A percentile compares a stretch with the other conserved stretches of the same genome.
Conservation (phyloP, 2,797 vertebrate genomes). For the Ateles fusciceps region DNA sequence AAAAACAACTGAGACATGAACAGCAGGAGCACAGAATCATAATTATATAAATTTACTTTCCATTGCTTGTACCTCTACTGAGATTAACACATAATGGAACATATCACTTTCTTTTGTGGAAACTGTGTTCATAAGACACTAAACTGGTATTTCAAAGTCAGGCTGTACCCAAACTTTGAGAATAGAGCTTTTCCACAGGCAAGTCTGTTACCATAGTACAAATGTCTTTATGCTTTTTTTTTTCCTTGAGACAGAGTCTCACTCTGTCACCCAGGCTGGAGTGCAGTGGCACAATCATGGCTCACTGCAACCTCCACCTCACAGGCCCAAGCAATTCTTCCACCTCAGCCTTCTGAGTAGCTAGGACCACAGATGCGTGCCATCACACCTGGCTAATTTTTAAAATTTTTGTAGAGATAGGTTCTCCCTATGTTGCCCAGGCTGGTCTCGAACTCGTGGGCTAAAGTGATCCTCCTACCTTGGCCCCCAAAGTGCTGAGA, state of each 20-base stretch:
- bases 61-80: neutral
- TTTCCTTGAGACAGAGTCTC: neutral
- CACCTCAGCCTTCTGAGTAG: neutral
- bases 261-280: neutral
- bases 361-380: neutral
- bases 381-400: neutral
- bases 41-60: neutral
- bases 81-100: neutral
- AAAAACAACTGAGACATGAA: neutral
- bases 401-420: neutral
- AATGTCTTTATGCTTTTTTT: neutral
- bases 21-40: neutral
- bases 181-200: neutral
- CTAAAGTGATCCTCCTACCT: too few species aligned
- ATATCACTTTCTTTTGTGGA: neutral
- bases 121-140: conserved; percentile 51
- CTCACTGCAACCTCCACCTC: neutral
- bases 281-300: neutral
- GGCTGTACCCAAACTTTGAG: neutral
- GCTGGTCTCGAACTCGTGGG: neutral
- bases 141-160: conserved; percentile 38
- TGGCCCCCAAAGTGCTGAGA: too few species aligned
- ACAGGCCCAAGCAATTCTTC: neutral
- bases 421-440: neutral
- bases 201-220: neutral